A percentile compares a stretch with the other conserved stretches of the same genome.
Conservation (phyloP, 2,888 invertebrate genomes). For the Eupithecia insigniata region DNA sequence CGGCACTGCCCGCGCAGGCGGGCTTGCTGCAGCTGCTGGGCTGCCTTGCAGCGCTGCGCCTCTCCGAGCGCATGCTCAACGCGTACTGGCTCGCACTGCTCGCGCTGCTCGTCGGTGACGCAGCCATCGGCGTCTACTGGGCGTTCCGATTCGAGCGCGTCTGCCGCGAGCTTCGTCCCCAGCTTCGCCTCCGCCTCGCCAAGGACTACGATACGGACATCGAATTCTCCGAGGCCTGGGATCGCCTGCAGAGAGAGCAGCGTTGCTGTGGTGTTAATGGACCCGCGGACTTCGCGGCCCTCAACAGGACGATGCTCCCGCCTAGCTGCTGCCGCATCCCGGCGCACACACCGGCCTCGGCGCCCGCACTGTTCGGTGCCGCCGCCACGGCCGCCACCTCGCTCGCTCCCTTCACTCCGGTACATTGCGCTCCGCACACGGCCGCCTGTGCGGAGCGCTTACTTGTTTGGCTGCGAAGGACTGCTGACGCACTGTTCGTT, state of each 20-base stretch:
- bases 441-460: conserved; percentile 90
- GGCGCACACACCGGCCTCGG: conserved; percentile 69
- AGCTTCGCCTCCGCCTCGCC: conserved; percentile 84
- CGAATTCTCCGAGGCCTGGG: conserved; percentile 91
- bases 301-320: conserved; percentile 73
- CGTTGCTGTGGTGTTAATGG: conserved; percentile 92
- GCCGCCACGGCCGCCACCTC: conserved; percentile 68
- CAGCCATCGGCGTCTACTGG: conserved; percentile 93
- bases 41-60: conserved; percentile 91
- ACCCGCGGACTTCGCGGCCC: conserved; percentile 80
- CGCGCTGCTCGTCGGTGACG: conserved; percentile 92
- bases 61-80: conserved; percentile 92
- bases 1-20: conserved; percentile 90
- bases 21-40: conserved; percentile 89
- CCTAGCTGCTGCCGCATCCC: conserved; percentile 78
- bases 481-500: conserved; percentile 91
- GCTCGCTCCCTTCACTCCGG: conserved; percentile 67
- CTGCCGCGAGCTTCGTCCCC: conserved; percentile 89
- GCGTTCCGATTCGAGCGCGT: conserved; percentile 91
- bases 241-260: conserved; percentile 89
- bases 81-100: conserved; percentile 92
- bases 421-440: conserved; percentile 78
- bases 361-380: conserved; percentile 81
- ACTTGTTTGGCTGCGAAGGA: conserved; percentile 89
- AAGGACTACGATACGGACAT: conserved; percentile 89